These are phyloP conservation scores for Plutella xylostella DNA, from an alignment of 2,888 invertebrate species.

Conservation along the genomic window DNA sequence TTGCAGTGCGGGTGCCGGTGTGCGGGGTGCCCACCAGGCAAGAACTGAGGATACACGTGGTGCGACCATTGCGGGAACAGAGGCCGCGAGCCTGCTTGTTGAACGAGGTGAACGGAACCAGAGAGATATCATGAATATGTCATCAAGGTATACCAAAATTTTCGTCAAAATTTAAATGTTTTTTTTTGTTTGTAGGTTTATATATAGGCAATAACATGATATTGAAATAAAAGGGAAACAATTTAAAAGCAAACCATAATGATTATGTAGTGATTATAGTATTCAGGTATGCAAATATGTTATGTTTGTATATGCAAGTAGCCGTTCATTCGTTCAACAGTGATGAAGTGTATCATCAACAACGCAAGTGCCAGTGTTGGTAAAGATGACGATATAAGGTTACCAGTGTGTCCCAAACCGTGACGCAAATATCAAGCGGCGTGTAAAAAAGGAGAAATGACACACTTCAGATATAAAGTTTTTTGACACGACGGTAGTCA, in stretches of 20 bases:
- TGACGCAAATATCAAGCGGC: slow-evolving; percentile 67
- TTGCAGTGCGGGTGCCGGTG: slow-evolving; percentile 41
- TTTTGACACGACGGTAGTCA: slow-evolving; percentile 31
- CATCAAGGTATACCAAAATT: too few species aligned
- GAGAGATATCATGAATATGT: too few species aligned
- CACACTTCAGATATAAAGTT: slow-evolving; percentile 58
- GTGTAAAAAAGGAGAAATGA: slow-evolving; percentile 67
- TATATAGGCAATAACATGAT: too few species aligned
- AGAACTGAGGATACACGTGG: slow-evolving; percentile 94
- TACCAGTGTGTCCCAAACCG: slow-evolving; percentile 68
- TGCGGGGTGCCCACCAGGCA: slow-evolving; percentile 88
- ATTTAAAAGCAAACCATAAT: too few species aligned
- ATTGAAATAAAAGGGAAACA: too few species aligned
- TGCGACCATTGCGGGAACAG: slow-evolving; percentile 96
- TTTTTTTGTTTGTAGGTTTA: too few species aligned
- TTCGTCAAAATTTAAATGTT: too few species aligned
- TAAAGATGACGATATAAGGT: slow-evolving; percentile 36
- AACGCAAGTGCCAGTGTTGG: slow-evolving; percentile 36
- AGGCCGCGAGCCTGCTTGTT: slow-evolving; percentile 74
- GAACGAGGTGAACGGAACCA: background rate
- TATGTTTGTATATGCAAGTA: too few species aligned
- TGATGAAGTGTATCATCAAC: background rate
- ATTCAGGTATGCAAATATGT: too few species aligned
- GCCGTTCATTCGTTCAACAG: background rate
- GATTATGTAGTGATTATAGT: too few species aligned